phyloP scores from a whole-genome alignment of 2,797 vertebrate species.

The Acanthurus lineatus region DNA sequence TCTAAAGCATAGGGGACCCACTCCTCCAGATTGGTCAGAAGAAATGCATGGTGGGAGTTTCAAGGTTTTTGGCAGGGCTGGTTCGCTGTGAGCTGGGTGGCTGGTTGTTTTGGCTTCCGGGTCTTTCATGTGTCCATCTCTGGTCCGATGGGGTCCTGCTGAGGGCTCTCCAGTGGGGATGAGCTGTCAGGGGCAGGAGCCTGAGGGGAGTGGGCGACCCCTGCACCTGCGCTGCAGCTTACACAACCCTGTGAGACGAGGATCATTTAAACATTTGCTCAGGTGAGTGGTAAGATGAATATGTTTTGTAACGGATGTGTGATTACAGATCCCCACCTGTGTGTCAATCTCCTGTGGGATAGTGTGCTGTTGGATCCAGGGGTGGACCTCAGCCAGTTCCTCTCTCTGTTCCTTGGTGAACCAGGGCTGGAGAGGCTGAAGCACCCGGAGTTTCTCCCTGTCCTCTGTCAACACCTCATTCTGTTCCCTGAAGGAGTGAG shows the following conservation, averaged over 20 bases:
- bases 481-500: conserved; percentile 79
- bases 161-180: conserved; percentile 61
- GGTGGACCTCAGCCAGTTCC: conserved; percentile 88
- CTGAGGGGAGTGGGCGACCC: conserved; percentile 41
- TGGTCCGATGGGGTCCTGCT: conserved; percentile 51
- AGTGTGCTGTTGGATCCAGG: conserved; percentile 87
- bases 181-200: conserved; percentile 68
- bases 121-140: conserved; percentile 72
- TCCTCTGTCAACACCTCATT: conserved; percentile 89
- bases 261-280: neutral
- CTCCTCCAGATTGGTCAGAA: conserved; percentile 48
- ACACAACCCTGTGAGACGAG: conserved; percentile 78
- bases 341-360: conserved; percentile 86
- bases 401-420: conserved; percentile 88
- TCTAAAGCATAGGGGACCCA: conserved; percentile 41
- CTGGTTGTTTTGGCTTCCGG: conserved; percentile 10
- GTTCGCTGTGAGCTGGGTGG: conserved; percentile 27
- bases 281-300: neutral
- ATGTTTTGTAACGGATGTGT: neutral
- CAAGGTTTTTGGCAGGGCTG: conserved; percentile 45
- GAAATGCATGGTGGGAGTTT: conserved; percentile 46
- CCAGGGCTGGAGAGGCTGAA: conserved; percentile 88
- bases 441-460: conserved; percentile 85
- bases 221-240: conserved; percentile 60
- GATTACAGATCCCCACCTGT: conserved; percentile 74